These are phyloP conservation scores for Gandaritis pyraliata DNA, from an alignment of 2,888 invertebrate genomes.

Conservation along the genomic window DNA sequence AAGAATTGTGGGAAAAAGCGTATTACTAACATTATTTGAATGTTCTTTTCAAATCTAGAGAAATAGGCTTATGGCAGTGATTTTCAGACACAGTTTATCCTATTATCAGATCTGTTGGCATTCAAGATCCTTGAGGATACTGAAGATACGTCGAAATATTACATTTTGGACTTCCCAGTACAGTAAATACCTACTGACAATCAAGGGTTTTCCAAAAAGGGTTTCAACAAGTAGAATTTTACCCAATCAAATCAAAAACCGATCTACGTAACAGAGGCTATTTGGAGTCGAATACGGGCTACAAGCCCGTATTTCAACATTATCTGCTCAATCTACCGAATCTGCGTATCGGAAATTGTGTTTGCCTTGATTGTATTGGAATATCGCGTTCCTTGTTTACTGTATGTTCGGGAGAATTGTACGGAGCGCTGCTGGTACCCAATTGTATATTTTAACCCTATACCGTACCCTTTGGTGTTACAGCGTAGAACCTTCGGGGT, in stretches of 20 bases:
- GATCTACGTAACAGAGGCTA: slow-evolving; percentile 7
- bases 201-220: too few relatives aligned
- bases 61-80: too few relatives aligned
- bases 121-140: too few relatives aligned
- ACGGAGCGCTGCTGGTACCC: neutral
- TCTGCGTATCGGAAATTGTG: slow-evolving; percentile 33
- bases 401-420: slow-evolving; percentile 14
- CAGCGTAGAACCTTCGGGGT: too few relatives aligned
- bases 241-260: neutral
- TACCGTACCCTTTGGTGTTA: neutral
- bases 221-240: neutral
- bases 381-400: slow-evolving; percentile 26
- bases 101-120: too few relatives aligned
- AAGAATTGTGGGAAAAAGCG: neutral
- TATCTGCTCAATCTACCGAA: slow-evolving; percentile 32
- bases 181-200: too few relatives aligned
- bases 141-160: too few relatives aligned
- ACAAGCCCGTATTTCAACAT: slow-evolving; percentile 25
- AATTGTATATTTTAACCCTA: slow-evolving; percentile 3
- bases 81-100: too few relatives aligned
- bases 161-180: too few relatives aligned
- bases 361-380: slow-evolving; percentile 30
- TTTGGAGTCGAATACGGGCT: slow-evolving; percentile 16
- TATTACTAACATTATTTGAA: too few relatives aligned
- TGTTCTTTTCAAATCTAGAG: too few relatives aligned